Evolutionary conservation across 1,140 invertebrate genomes (phyloP).

Genomic region (Lordiphosa mommai): DNA sequence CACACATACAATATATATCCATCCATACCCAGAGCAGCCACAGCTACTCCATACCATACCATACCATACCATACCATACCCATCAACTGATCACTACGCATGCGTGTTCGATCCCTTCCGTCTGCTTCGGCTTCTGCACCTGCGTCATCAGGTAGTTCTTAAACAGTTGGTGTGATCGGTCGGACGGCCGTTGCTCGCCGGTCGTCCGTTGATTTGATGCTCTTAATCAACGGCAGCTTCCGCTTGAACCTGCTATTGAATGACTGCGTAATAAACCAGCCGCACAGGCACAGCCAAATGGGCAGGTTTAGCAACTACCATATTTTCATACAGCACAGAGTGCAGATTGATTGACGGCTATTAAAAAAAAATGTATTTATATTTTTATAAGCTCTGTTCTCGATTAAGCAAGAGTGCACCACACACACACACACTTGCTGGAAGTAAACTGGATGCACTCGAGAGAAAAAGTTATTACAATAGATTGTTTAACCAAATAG

Average conservation of each 20-base stretch:
- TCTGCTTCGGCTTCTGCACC: neutral
- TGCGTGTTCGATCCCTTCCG: neutral
- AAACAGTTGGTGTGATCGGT: slow-evolving; percentile 3
- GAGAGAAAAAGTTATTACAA: too few relatives aligned
- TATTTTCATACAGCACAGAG: slow-evolving; percentile 14
- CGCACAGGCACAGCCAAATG: slow-evolving; percentile 5
- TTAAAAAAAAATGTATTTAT: slow-evolving; percentile 2
- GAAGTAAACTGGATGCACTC: too few relatives aligned
- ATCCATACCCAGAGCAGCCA: neutral
- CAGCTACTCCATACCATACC: too few relatives aligned
- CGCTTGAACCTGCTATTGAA: slow-evolving; percentile 16
- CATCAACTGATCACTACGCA: neutral
- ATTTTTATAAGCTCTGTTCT: too few relatives aligned
- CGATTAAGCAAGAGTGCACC: too few relatives aligned
- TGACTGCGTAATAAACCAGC: slow-evolving; percentile 16
- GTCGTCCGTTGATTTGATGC: neutral
- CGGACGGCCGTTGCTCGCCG: neutral
- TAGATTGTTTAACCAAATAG: too few relatives aligned
- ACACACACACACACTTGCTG: too few relatives aligned
- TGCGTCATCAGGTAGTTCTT: neutral
- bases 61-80: too few relatives aligned
- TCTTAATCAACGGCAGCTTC: slow-evolving; percentile 17
- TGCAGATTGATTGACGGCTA: slow-evolving; percentile 11
- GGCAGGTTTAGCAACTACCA: slow-evolving; percentile 15
- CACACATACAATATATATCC: neutral